These are phyloP conservation scores for Elaphurus davidianus DNA, from an alignment of 2,113 vertebrate species.

Conservation along the genomic window DNA sequence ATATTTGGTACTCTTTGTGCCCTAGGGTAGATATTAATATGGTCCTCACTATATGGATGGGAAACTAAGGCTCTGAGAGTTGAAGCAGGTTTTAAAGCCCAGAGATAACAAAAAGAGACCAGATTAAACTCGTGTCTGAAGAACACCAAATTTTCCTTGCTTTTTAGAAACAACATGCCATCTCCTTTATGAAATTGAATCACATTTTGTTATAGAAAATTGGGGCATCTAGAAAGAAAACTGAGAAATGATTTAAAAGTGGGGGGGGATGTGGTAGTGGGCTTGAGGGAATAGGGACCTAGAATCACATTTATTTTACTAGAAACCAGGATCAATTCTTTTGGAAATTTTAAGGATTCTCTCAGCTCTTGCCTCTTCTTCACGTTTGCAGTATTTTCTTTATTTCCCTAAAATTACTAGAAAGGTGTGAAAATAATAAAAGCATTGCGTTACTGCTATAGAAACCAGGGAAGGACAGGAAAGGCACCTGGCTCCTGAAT, in stretches of 20 bases:
- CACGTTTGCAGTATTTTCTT: neutral
- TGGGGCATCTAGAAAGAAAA: neutral
- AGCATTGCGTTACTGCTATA: neutral
- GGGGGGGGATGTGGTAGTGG: too few relatives aligned
- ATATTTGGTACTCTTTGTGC: neutral
- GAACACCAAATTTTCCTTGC: neutral
- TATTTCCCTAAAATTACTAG: neutral
- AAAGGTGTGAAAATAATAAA: neutral
- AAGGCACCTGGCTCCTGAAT: neutral
- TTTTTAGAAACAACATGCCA: neutral
- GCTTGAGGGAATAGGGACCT: neutral
- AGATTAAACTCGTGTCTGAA: neutral
- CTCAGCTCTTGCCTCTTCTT: neutral
- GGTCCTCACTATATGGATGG: neutral
- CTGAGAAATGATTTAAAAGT: neutral
- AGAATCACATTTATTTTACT: neutral
- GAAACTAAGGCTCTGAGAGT: neutral
- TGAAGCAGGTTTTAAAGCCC: neutral
- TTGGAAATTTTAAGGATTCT: neutral
- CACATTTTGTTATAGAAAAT: neutral
- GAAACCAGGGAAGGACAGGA: neutral
- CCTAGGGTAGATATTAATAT: neutral
- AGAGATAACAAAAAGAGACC: neutral
- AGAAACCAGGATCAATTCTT: neutral
- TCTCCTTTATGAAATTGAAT: neutral